These are phyloP conservation scores for Gila robusta DNA, from an alignment of 2,797 vertebrate species.

Conservation along the genomic window DNA sequence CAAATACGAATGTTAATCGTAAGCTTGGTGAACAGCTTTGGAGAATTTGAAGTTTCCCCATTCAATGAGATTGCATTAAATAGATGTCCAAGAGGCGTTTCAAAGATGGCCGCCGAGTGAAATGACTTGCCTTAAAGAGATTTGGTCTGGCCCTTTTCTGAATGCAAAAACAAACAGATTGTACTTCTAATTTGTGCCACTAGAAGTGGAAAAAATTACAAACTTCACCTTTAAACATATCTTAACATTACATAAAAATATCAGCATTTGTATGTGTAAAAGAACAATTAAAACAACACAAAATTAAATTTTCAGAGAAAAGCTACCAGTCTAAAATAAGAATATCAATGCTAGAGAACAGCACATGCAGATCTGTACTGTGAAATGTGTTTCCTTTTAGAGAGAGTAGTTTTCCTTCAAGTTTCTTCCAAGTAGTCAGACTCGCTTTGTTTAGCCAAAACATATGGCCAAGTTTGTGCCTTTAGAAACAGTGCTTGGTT, in stretches of 20 bases:
- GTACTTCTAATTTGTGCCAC: not conserved
- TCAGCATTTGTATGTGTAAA: not conserved
- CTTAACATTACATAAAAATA: not conserved
- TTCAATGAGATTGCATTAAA: not conserved
- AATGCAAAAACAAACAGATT: not conserved
- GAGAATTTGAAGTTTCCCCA: not conserved
- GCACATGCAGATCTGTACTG: not conserved
- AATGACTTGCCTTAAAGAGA: not conserved
- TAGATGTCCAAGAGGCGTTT: not conserved
- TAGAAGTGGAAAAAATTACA: not conserved
- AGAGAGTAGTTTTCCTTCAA: constrained; percentile 13
- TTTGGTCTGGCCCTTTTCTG: not conserved
- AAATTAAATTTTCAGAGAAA: not conserved
- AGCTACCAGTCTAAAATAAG: not conserved
- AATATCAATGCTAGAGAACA: not conserved
- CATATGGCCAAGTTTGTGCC: not conserved
- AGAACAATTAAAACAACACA: not conserved
- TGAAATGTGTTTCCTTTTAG: not conserved
- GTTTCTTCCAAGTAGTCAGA: constrained; percentile 39
- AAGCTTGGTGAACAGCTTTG: too few relatives aligned
- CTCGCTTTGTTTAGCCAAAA: constrained; percentile 5
- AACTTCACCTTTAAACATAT: not conserved
- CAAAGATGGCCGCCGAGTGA: not conserved
- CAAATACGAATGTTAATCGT: too few relatives aligned
- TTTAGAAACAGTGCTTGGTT: not conserved